Conservation (phyloP, 2,113 vertebrate species). For the Pygoscelis antarcticus region DNA sequence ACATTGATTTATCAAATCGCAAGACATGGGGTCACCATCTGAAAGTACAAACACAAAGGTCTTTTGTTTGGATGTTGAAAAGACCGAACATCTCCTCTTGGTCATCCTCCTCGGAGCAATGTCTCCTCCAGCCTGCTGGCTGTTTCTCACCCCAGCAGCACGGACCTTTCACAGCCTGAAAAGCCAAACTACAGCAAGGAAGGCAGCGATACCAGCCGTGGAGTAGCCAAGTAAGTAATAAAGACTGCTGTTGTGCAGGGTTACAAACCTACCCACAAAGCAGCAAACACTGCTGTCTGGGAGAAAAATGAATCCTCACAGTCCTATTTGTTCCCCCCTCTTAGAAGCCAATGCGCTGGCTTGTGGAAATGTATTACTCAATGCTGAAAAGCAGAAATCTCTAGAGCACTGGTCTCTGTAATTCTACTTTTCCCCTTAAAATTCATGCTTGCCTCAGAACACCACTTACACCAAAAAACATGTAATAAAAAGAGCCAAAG, state of each 20-base stretch:
- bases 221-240: neutral
- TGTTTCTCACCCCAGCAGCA: neutral
- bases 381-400: neutral
- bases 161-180: neutral
- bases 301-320: neutral
- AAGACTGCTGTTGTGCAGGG: neutral
- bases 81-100: neutral
- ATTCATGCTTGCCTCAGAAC: neutral
- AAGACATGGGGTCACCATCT: neutral
- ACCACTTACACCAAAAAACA: neutral
- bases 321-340: neutral
- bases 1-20: neutral
- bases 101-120: neutral
- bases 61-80: neutral
- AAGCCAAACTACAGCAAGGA: neutral
- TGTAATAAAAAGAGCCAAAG: neutral
- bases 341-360: neutral
- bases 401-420: neutral
- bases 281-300: neutral
- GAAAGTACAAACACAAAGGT: neutral
- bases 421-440: neutral
- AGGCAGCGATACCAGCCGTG: neutral
- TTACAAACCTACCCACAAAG: neutral
- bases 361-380: neutral
- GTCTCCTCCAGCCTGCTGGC: neutral